Base-by-base conservation (phyloP, 2,888 invertebrate species). In the Tiphia femorata region DNA sequence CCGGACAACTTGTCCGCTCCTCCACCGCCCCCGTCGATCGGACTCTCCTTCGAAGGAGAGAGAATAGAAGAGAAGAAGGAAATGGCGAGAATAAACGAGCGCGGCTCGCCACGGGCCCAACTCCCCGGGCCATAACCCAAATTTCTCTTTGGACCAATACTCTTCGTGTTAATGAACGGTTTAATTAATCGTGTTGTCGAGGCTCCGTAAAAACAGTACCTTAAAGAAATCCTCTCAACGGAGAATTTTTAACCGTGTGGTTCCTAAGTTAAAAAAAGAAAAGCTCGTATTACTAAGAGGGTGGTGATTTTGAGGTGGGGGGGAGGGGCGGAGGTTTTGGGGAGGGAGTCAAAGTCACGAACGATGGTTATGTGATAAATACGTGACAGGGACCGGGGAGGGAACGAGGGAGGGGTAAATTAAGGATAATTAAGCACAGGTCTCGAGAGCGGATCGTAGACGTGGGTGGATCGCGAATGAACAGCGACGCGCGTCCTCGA, bases 81-180 rank as follows among this genome's bases (percentile, higher is more conserved):
- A 19, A 3, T 14, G 10, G 16, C 19, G 17, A 38, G 17, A 38
- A 3, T 38, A n/a, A 8, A 5, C 25, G 46, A 21, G 46, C 25
- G 25, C 8, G 25, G 25, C 25, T n/a, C n/a, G 25, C 25, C 8
- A 8, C 25, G 25, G 8, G n/a, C n/a, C n/a, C n/a, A n/a, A n/a
- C n/a, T n/a, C n/a, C n/a, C 8, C 25, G 25, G 8, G 5, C 25
- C 6, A 6, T 25, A 25, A 61, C 55, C 50, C 58, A 67, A 55
- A 70, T 72, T 74, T 72, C 72, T 73, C 76, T 73, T 75, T 70
- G 78, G 77, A 78, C 77, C 78, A 78, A 77, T 73, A 73, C 64
- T 73, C 71, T 72, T 72, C 65, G 69, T 72, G 71, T 75, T 33
- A 75, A 74, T 69, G 62, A 71, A 68, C 57, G 50, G 41, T 64